Conservation (phyloP, 2,113 vertebrate species). For the Paradisaea rubra region DNA sequence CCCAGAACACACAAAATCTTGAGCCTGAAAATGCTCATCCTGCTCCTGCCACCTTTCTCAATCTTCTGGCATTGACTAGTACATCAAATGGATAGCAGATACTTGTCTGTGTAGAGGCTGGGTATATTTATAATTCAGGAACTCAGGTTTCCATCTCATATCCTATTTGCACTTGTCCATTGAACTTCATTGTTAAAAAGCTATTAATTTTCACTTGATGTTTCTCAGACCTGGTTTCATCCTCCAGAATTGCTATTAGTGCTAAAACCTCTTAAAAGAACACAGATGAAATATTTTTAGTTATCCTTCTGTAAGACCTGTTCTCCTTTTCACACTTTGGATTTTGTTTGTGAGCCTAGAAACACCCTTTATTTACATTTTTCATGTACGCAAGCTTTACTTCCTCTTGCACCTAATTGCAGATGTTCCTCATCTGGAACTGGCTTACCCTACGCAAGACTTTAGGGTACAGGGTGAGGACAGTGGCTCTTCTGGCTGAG, state of each 20-base stretch:
- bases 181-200: background rate
- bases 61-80: background rate
- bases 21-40: background rate
- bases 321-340: background rate
- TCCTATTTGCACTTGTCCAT: background rate
- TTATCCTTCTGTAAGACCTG: background rate
- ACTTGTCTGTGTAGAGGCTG: background rate
- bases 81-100: background rate
- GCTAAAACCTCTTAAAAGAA: background rate
- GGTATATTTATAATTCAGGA: background rate
- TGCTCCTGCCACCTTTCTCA: background rate
- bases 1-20: background rate
- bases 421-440: background rate
- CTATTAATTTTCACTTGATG: background rate
- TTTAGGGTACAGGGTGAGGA: background rate
- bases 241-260: background rate
- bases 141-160: background rate
- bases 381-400: background rate
- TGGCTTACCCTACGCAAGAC: background rate
- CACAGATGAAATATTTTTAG: background rate
- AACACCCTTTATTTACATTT: background rate
- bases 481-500: background rate
- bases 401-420: background rate
- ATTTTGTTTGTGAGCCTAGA: background rate
- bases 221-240: background rate